Base-by-base conservation (phyloP, 2,113 vertebrate genomes). In the Polypterus senegalus region DNA sequence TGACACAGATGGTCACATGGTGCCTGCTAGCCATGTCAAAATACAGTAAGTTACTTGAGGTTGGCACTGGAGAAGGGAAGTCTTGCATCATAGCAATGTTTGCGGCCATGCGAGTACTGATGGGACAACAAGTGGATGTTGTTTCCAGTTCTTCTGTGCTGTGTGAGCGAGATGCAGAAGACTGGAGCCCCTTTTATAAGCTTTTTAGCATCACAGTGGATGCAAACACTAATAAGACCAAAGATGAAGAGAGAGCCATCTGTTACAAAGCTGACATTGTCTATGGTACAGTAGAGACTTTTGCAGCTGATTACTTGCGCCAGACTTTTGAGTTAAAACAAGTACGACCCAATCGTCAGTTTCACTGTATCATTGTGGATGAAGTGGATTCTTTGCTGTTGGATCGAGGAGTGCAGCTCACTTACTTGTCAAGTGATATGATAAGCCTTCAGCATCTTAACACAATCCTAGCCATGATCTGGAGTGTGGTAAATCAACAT, bases 61-160 rank as follows among this genome's bases (percentile, higher is more conserved):
- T 81, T 8, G 61, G 64, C 4, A 80, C 79, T 6, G 77, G 78
- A 54, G 79, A 81, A 54, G 81, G 75, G 1, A 83, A 83, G 69
- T 77, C 81, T 0, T 80, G 79, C 4, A 74, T 77, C 1, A 72
- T 81, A 51, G 79, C 78, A 4, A 81, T 83, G 81, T 79, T 81
- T 70, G 77, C 81, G n/a, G 79, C 79, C 8, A 76, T 63, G 59
- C 3, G 66, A 58, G 79, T 65, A 43, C 48, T 67, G n/a, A 60
- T 44, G 46, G 48, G 56, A 66, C 45, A 46, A 49, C 67, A 62
- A 3, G 63, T 69, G 3, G 70, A 70, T 10, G 43, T 70, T 8
- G 46, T 70, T 9, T 70, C 65, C 57, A 67, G 65, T 43, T 70
- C 69, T 59, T 55, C 66, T 49, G 55, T 71, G 5, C 52, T 71